phyloP scores from a whole-genome alignment of 2,888 invertebrate genomes.

The Metacarcinus magister region DNA sequence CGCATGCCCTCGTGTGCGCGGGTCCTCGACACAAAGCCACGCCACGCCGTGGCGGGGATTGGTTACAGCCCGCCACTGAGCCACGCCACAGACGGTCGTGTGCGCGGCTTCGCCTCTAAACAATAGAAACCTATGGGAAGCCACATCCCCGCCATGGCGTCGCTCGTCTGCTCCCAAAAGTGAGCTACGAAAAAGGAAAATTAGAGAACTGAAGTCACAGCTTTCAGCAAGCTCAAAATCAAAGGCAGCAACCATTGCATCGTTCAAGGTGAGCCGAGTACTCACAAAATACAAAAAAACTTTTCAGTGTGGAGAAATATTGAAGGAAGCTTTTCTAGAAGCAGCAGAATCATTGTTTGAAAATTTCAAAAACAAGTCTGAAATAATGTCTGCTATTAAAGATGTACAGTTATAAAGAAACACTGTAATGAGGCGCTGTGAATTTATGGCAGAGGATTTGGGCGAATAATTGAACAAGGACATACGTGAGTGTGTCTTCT shows the following conservation, averaged over 20 bases:
- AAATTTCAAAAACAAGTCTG: slow-evolving; percentile 42
- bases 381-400: not conserved
- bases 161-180: no score
- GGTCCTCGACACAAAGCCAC: no score
- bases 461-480: slow-evolving; percentile 58
- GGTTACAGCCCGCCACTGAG: no score
- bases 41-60: no score
- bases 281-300: no score
- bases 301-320: not conserved
- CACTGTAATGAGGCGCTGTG: slow-evolving; percentile 36
- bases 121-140: no score
- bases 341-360: slow-evolving; percentile 22
- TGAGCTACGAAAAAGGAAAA: slow-evolving; percentile 54
- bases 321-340: slow-evolving; percentile 9
- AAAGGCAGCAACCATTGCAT: no score
- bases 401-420: slow-evolving; percentile 19
- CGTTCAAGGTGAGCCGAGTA: no score
- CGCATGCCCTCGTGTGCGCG: no score
- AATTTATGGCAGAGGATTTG: slow-evolving; percentile 61
- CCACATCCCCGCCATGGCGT: no score
- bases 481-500: slow-evolving; percentile 42
- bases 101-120: no score
- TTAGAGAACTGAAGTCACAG: slow-evolving; percentile 6
- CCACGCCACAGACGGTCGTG: no score
- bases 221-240: not conserved